These are phyloP conservation scores for Oxytorus armatus DNA, from an alignment of 2,888 invertebrate species.

Conservation along the genomic window DNA sequence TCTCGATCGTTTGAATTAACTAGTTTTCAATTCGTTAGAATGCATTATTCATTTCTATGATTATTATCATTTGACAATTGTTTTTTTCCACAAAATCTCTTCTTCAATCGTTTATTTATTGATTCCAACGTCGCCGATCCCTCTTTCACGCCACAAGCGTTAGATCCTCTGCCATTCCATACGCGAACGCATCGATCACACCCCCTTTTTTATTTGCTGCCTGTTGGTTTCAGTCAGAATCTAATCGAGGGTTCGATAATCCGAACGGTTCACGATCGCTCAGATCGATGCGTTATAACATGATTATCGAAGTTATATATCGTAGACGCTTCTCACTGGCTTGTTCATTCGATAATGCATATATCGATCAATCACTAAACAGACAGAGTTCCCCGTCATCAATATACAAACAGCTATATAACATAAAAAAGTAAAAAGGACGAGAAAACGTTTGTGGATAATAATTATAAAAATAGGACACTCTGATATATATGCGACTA, in stretches of 20 bases:
- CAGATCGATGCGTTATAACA: not conserved
- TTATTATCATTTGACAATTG: not conserved
- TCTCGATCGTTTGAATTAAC: not conserved
- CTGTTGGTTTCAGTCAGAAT: no score
- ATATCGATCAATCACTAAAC: constrained; percentile 44
- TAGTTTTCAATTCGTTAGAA: not conserved
- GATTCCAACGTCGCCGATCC: no score
- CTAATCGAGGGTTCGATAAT: no score
- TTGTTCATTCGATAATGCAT: constrained; percentile 40
- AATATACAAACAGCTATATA: not conserved
- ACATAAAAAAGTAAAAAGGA: not conserved
- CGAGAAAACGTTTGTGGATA: constrained; percentile 12
- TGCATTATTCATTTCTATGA: not conserved
- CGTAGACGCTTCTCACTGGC: no score
- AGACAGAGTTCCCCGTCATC: constrained; percentile 2
- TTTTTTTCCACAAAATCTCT: not conserved
- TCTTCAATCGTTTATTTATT: no score
- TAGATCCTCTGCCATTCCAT: no score
- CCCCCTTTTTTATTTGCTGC: no score
- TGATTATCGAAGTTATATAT: constrained; percentile 20
- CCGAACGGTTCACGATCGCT: no score
- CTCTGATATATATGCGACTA: no score
- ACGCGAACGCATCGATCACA: no score
- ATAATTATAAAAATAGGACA: constrained; percentile 11
- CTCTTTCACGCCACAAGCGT: no score